phyloP scores from a whole-genome alignment of 2,113 vertebrate species.

The Albula glossodonta region DNA sequence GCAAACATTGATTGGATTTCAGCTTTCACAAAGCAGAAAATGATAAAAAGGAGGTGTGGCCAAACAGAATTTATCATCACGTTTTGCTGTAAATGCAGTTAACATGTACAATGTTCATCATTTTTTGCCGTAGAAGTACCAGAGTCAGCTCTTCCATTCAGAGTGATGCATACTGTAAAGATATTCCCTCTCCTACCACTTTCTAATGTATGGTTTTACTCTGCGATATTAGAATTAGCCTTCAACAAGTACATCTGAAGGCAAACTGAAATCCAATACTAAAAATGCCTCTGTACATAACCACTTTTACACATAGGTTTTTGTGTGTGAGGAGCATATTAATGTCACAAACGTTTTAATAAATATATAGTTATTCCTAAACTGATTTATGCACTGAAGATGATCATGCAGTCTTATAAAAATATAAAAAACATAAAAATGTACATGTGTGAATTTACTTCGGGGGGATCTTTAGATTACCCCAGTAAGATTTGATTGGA shows the following conservation, averaged over 20 bases:
- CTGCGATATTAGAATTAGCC: background rate
- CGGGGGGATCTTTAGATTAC: too few species aligned
- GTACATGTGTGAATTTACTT: too few species aligned
- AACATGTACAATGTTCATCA: background rate
- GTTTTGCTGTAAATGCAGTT: background rate
- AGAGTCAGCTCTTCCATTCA: background rate
- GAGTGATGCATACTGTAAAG: background rate
- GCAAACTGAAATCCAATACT: too few species aligned
- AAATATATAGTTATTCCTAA: too few species aligned
- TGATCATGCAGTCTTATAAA: too few species aligned
- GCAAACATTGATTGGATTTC: background rate
- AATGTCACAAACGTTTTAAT: too few species aligned
- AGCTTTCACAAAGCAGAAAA: background rate
- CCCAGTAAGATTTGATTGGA: too few species aligned
- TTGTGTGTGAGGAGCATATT: too few species aligned
- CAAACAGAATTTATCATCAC: background rate
- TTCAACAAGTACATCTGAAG: background rate
- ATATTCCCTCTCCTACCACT: background rate
- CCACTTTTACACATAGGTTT: too few species aligned
- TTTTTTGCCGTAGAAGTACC: background rate
- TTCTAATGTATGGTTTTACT: background rate
- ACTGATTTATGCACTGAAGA: too few species aligned
- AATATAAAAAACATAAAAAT: too few species aligned
- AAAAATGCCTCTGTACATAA: too few species aligned
- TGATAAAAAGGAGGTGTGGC: background rate